Percentiles rank a stretch among this genome's conserved stretches.
Evolutionary conservation across 2,797 vertebrate species (phyloP).

Genomic region (Leptoclinus maculatus): DNA sequence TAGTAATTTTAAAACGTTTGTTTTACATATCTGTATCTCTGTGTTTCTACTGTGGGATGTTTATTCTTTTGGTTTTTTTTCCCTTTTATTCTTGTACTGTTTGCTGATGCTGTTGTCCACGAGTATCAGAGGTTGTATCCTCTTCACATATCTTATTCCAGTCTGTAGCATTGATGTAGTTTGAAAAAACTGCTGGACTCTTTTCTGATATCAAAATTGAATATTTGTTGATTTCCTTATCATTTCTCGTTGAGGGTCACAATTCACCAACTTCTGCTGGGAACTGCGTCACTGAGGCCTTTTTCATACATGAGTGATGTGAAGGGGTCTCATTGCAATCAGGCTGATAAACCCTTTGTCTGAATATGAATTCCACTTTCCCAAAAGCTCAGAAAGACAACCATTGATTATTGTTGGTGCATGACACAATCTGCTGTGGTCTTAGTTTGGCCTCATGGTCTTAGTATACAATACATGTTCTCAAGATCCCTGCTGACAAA

Average conservation of each 20-base stretch:
- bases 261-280: not conserved
- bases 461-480: not conserved
- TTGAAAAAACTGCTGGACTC: not conserved
- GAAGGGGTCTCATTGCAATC: not conserved
- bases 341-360: not conserved
- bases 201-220: not conserved
- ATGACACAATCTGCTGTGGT: not conserved
- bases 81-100: not conserved
- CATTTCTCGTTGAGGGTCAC: not conserved
- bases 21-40: not conserved
- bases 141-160: not conserved
- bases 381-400: not conserved
- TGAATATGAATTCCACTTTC: not conserved
- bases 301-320: not conserved
- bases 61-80: not conserved
- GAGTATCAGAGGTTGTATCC: not conserved
- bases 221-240: not conserved
- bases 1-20: not conserved
- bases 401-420: not conserved
- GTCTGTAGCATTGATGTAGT: not conserved
- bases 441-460: accelerated
- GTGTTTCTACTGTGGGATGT: not conserved
- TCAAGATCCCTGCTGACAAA: not conserved
- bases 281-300: not conserved
- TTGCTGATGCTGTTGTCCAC: not conserved